Conservation (phyloP, 2,888 invertebrate species). For the Plagiodera versicolora region DNA sequence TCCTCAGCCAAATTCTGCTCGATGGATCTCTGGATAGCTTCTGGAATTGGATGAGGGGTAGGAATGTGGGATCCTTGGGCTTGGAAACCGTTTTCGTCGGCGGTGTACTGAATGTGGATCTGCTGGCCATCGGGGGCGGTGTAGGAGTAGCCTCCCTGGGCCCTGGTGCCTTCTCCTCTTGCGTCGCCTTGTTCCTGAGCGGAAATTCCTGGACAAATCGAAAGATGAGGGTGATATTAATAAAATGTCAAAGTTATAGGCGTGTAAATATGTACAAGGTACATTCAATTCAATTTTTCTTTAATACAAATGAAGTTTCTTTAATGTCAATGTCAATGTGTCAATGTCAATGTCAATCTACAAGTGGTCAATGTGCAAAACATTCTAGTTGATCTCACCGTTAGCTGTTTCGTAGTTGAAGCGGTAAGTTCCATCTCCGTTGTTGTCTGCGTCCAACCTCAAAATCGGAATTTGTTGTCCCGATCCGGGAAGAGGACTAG, state of each 20-base stretch:
- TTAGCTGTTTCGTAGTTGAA: constrained; percentile 59
- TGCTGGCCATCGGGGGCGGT: constrained; percentile 46
- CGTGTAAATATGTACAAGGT: no score
- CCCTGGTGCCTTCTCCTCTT: constrained; percentile 36
- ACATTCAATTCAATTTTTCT: no score
- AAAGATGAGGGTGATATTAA: no score
- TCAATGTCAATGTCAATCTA: no score
- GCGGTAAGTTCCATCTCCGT: constrained; percentile 44
- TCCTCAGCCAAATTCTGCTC: constrained; percentile 41
- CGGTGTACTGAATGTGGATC: constrained; percentile 52
- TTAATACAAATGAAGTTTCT: no score
- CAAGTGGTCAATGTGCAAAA: no score
- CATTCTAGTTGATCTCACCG: neutral
- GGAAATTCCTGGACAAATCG: constrained; percentile 50
- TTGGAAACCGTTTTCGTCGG: constrained; percentile 62
- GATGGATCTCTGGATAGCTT: constrained; percentile 56
- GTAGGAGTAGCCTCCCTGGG: constrained; percentile 46
- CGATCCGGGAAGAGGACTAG: constrained; percentile 16
- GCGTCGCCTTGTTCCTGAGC: constrained; percentile 45
- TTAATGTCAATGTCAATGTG: no score
- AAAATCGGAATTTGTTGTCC: constrained; percentile 38
- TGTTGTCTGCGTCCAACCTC: constrained; percentile 40
- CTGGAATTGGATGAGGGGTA: constrained; percentile 63
- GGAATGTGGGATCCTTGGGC: constrained; percentile 61
- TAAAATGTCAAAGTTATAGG: no score